Evolutionary conservation across 2,888 invertebrate genomes (phyloP).

Genomic region (Trichopria drosophilae): DNA sequence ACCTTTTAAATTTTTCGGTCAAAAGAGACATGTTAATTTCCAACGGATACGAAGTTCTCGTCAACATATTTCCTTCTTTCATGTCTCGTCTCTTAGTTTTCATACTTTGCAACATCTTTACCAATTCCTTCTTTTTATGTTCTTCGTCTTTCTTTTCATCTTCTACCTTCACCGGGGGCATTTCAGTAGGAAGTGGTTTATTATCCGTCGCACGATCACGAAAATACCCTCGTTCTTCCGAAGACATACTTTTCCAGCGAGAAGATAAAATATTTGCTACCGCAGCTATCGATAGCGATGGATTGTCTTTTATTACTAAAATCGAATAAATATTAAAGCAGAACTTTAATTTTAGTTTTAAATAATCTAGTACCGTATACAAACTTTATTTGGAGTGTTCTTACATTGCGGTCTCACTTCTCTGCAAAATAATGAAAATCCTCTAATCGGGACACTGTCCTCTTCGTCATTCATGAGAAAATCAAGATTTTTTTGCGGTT

Average conservation of each 20-base stretch:
- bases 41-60: slow-evolving; percentile 45
- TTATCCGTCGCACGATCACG: slow-evolving; percentile 31
- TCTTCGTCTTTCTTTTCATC: slow-evolving; percentile 29
- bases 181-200: slow-evolving; percentile 6
- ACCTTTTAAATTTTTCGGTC: slow-evolving; percentile 32
- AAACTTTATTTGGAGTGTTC: slow-evolving; percentile 11
- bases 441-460: slow-evolving; percentile 24
- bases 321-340: slow-evolving; percentile 10
- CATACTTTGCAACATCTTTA: slow-evolving; percentile 46
- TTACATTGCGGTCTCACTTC: slow-evolving; percentile 52
- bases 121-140: slow-evolving; percentile 43
- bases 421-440: slow-evolving; percentile 54
- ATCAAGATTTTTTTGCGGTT: too few species aligned
- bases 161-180: slow-evolving; percentile 29
- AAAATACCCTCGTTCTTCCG: slow-evolving; percentile 55
- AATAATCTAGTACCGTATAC: not conserved
- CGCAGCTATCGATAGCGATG: slow-evolving; percentile 50
- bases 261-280: slow-evolving; percentile 53
- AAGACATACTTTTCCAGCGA: slow-evolving; percentile 53
- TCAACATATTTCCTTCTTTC: slow-evolving; percentile 37
- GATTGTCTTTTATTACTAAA: slow-evolving; percentile 47
- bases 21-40: slow-evolving; percentile 40
- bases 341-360: slow-evolving; percentile 1
- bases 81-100: slow-evolving; percentile 38
- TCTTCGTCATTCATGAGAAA: too few species aligned